Evolutionary conservation across 2,797 vertebrate genomes (phyloP).

Genomic region (Danio choprae): DNA sequence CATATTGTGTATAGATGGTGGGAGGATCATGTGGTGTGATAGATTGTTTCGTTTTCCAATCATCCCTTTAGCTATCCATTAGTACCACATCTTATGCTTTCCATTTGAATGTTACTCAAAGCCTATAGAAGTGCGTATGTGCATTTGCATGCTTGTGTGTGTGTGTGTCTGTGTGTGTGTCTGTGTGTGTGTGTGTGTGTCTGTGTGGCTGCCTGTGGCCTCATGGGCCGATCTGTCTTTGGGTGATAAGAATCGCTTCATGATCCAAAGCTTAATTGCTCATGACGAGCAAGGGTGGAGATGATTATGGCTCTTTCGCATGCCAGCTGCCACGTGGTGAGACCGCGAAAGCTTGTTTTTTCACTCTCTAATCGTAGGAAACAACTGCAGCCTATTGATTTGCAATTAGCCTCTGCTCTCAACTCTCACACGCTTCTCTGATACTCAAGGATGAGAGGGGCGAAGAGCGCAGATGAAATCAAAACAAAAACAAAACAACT

Average conservation of each 20-base stretch:
- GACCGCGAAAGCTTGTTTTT: conserved; percentile 30
- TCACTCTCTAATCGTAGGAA: conserved; percentile 42
- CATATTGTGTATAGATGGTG: background rate
- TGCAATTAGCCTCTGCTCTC: conserved; percentile 52
- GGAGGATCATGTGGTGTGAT: background rate
- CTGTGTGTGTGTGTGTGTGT: background rate
- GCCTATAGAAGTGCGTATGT: background rate
- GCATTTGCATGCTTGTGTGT: too few species aligned
- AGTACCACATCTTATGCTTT: conserved; percentile 29
- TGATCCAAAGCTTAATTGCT: conserved; percentile 58
- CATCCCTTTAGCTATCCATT: conserved; percentile 12
- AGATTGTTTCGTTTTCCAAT: conserved; percentile 1
- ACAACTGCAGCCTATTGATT: conserved; percentile 52
- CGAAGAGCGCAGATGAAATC: conserved; percentile 19
- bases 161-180: background rate
- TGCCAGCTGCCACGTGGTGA: conserved; percentile 52
- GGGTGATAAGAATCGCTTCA: conserved; percentile 51
- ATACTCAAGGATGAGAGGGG: conserved; percentile 23
- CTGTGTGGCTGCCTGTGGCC: conserved; percentile 15
- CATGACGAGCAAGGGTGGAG: conserved; percentile 51
- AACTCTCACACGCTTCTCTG: conserved; percentile 8
- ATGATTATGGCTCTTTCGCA: conserved; percentile 54
- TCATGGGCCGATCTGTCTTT: conserved; percentile 42
- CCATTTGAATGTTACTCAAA: conserved; percentile 22
- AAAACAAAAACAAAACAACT: conserved; percentile 38